A percentile compares a stretch with the other conserved stretches of the same genome.
Conservation (phyloP, 2,113 vertebrate genomes). For the Salvelinus namaycush region DNA sequence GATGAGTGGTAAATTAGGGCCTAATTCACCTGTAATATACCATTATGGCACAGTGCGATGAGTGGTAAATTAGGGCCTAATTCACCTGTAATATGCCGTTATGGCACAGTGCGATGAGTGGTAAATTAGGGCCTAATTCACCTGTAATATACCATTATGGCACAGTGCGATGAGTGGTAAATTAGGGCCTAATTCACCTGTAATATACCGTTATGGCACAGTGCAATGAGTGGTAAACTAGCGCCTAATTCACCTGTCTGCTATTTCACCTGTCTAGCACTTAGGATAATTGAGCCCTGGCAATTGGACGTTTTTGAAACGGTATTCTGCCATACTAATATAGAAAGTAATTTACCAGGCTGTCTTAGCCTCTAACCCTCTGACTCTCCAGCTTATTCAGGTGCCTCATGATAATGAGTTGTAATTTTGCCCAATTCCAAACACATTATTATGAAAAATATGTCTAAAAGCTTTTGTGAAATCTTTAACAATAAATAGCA, state of each 20-base stretch:
- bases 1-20: too few relatives aligned
- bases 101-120: conserved; percentile 83
- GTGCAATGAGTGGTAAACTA: conserved; percentile 86
- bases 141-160: conserved; percentile 78
- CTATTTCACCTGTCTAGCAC: conserved; percentile 59
- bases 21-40: too few relatives aligned
- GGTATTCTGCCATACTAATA: conserved; percentile 15
- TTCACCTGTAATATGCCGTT: conserved; percentile 76
- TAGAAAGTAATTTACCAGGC: not conserved
- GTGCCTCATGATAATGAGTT: not conserved
- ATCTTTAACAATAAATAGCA: not conserved
- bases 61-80: conserved; percentile 78
- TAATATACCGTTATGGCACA: conserved; percentile 86
- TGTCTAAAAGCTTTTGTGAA: not conserved
- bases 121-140: conserved; percentile 81
- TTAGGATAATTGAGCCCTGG: conserved; percentile 67
- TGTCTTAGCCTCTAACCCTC: not conserved
- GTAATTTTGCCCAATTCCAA: not conserved
- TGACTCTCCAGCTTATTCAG: not conserved
- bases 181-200: conserved; percentile 78
- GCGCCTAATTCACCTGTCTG: conserved; percentile 67
- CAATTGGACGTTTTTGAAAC: conserved; percentile 19
- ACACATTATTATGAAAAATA: not conserved
- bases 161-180: conserved; percentile 84
- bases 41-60: too few relatives aligned